Percentiles rank a stretch among this genome's conserved stretches.
Conservation (phyloP, 2,113 vertebrate genomes). For the Nipponia nippon region DNA sequence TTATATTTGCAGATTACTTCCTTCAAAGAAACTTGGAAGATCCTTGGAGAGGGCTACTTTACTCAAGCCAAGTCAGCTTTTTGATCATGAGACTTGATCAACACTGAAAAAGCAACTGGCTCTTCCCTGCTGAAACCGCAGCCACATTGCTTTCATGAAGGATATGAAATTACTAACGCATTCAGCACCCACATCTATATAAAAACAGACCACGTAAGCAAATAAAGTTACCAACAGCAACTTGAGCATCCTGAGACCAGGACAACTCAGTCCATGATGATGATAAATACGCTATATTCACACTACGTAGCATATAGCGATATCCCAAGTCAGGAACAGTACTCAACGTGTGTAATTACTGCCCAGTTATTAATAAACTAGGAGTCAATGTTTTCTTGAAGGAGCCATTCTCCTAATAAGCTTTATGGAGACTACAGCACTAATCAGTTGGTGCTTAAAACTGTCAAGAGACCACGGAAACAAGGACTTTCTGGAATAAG, state of each 20-base stretch:
- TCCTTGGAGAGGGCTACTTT: not conserved
- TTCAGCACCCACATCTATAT: not conserved
- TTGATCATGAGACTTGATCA: not conserved
- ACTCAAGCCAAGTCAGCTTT: not conserved
- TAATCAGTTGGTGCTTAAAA: not conserved
- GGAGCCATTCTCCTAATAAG: not conserved
- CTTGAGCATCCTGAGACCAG: not conserved
- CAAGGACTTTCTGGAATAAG: not conserved
- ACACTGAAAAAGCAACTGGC: not conserved
- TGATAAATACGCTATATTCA: not conserved
- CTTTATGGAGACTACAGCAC: not conserved
- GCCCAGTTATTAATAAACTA: not conserved
- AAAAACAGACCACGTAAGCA: not conserved
- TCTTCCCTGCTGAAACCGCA: not conserved
- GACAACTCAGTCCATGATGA: not conserved
- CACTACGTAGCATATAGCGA: accelerated
- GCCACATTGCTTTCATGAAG: not conserved
- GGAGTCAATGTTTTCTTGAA: not conserved
- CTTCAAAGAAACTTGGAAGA: not conserved
- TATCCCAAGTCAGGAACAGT: not conserved
- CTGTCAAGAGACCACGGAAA: not conserved
- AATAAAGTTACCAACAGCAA: not conserved
- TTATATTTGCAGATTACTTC: not conserved
- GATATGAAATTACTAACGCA: not conserved
- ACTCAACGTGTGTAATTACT: accelerated